phyloP scores from a whole-genome alignment of 92 coral and sea anemone genomes.

The Phymanthus crucifer region DNA sequence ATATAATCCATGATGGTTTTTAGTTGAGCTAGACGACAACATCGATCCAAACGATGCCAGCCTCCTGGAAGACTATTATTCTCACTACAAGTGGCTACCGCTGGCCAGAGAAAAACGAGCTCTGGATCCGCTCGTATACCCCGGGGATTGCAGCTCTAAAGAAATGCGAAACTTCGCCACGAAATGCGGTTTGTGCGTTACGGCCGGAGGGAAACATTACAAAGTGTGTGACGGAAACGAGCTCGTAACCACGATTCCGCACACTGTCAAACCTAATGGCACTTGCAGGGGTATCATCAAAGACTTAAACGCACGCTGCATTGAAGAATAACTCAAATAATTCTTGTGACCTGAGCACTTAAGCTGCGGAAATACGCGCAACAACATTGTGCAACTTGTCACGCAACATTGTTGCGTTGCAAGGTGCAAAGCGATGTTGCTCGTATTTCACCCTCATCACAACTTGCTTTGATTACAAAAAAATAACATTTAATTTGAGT shows the following conservation, averaged over 20 bases:
- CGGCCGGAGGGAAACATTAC: background rate
- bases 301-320: too few species aligned
- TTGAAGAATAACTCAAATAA: too few species aligned
- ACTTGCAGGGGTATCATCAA: constrained; percentile 15
- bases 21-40: background rate
- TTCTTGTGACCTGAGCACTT: too few species aligned
- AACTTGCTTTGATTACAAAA: too few species aligned
- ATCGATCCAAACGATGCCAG: background rate
- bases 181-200: constrained; percentile 1
- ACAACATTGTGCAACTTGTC: too few species aligned
- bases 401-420: too few species aligned
- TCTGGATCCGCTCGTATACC: background rate
- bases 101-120: background rate
- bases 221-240: background rate
- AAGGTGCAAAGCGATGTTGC: too few species aligned
- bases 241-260: background rate
- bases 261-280: background rate
- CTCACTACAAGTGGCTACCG: background rate
- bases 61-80: background rate
- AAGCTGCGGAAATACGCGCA: too few species aligned
- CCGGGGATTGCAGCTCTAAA: constrained; percentile 1
- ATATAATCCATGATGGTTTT: too few species aligned
- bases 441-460: too few species aligned
- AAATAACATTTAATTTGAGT: too few species aligned
- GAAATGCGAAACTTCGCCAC: constrained; percentile 12